phyloP scores from a whole-genome alignment of 2,113 vertebrate genomes.

The Sorex fumeus region DNA sequence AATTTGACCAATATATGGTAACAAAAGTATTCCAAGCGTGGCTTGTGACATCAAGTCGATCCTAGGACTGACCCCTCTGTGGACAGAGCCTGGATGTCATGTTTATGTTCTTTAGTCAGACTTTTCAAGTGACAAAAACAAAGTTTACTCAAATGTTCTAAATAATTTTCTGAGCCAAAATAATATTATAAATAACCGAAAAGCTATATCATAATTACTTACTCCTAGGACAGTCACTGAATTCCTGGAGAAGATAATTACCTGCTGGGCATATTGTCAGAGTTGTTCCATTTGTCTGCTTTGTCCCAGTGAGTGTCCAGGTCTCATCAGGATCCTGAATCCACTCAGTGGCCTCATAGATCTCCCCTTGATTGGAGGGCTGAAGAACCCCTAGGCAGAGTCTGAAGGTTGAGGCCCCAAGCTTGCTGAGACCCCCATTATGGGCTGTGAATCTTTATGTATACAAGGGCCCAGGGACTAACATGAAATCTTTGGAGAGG shows the following conservation, averaged over 20 bases:
- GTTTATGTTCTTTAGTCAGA: neutral
- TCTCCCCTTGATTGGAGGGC: constrained; percentile 89
- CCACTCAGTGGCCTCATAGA: constrained; percentile 93
- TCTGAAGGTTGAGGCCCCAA: constrained; percentile 88
- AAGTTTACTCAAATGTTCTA: constrained; percentile 2
- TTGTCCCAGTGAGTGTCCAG: constrained; percentile 91
- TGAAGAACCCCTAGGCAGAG: constrained; percentile 86
- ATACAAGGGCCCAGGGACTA: constrained; percentile 90
- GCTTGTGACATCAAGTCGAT: neutral
- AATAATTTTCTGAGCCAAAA: neutral
- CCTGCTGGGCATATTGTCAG: constrained; percentile 78
- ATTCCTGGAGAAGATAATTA: constrained; percentile 76
- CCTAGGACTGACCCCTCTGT: neutral
- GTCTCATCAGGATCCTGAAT: constrained; percentile 93
- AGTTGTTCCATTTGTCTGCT: constrained; percentile 70
- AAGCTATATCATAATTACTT: too few relatives aligned
- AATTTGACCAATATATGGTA: neutral
- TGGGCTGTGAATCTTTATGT: constrained; percentile 87
- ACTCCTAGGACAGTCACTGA: neutral
- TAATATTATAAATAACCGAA: neutral
- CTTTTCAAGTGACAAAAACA: constrained; percentile 11
- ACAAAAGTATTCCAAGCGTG: neutral
- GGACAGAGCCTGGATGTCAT: neutral
- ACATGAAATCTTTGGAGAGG: constrained; percentile 91
- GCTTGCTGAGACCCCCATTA: constrained; percentile 89